A percentile compares a stretch with the other conserved stretches of the same genome.
These are phyloP conservation scores for Leuciscus idus DNA, from an alignment of 2,113 vertebrate species.

Conservation along the genomic window DNA sequence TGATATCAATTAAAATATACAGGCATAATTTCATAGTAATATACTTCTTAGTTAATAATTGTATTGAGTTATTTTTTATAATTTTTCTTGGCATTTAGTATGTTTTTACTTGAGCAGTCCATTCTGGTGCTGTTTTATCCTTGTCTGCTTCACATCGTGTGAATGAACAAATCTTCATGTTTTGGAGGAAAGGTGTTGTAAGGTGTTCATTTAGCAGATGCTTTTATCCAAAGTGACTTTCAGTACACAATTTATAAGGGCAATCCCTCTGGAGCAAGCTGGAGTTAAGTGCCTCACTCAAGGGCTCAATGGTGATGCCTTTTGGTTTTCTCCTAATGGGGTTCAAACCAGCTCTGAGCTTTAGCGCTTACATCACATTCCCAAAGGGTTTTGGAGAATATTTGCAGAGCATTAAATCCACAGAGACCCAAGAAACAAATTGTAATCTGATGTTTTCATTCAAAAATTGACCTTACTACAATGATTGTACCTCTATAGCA, in stretches of 20 bases:
- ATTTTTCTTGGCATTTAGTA: too few species aligned
- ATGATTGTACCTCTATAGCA: not conserved
- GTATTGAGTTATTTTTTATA: too few species aligned
- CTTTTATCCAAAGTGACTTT: conserved; percentile 8
- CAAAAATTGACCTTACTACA: not conserved
- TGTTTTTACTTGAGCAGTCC: not conserved
- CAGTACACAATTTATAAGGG: not conserved
- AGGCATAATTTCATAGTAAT: too few species aligned
- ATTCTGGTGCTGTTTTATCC: not conserved
- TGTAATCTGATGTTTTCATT: not conserved
- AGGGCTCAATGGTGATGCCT: not conserved
- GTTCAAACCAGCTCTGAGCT: not conserved
- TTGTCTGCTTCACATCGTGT: not conserved
- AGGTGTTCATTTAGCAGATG: not conserved
- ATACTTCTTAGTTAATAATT: too few species aligned
- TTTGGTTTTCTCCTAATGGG: not conserved
- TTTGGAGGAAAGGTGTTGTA: not conserved
- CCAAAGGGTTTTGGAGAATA: conserved; percentile 5
- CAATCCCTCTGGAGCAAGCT: not conserved
- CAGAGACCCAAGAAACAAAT: not conserved
- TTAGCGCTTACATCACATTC: not conserved
- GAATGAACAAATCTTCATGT: not conserved
- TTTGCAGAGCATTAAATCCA: not conserved
- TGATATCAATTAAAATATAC: not conserved
- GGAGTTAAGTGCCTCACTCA: not conserved